Evolutionary conservation across 2,888 invertebrate species (phyloP).

Genomic region (Brenthis ino): DNA sequence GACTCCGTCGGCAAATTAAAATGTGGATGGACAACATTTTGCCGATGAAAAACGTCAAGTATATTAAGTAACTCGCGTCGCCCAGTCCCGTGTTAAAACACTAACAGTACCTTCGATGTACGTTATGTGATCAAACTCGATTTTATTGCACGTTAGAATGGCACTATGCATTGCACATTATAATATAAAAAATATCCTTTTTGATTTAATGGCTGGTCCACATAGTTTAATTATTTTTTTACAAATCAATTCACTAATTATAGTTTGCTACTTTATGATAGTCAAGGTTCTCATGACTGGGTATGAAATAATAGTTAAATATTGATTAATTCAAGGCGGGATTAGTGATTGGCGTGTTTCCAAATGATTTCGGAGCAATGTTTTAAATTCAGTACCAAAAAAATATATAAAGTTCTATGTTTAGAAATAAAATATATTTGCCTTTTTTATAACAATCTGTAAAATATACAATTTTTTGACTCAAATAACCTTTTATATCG

Average conservation of each 20-base stretch:
- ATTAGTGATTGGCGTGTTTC: background rate
- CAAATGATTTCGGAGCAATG: slow-evolving; percentile 1
- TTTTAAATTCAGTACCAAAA: no score
- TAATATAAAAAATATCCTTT: slow-evolving; percentile 8
- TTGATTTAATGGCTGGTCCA: slow-evolving; percentile 8
- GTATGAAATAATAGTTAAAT: no score
- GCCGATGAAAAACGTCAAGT: no score
- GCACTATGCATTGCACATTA: slow-evolving; percentile 31
- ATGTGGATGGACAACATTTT: slow-evolving; percentile 9
- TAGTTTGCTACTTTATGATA: no score
- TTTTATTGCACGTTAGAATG: slow-evolving; percentile 34
- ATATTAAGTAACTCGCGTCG: no score
- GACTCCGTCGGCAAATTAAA: background rate
- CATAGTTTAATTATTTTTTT: slow-evolving; percentile 7
- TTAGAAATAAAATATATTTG: slow-evolving; percentile 12
- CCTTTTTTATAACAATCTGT: slow-evolving; percentile 7
- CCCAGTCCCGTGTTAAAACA: background rate
- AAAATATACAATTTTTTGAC: slow-evolving; percentile 6
- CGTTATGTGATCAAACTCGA: background rate
- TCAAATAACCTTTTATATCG: background rate
- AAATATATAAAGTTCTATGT: slow-evolving; percentile 7
- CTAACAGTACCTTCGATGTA: slow-evolving; percentile 14
- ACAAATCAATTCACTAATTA: background rate
- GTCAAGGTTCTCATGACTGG: no score
- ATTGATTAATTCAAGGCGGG: slow-evolving; percentile 4